Base-by-base conservation (phyloP, 2,888 invertebrate species). In the Microchrysa polita region DNA sequence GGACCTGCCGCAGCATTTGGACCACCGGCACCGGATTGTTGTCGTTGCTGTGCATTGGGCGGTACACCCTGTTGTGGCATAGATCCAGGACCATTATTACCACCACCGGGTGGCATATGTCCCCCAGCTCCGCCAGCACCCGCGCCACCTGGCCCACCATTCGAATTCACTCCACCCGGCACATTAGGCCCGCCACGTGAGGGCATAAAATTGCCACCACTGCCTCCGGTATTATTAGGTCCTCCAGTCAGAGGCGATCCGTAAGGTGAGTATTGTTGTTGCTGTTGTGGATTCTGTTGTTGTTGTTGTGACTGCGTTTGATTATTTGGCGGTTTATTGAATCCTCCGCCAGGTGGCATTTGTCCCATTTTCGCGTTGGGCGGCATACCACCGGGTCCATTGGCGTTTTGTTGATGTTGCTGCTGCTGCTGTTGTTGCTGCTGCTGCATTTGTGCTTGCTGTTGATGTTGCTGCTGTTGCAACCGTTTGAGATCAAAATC, bases 191-290 rank as follows among this genome's bases (percentile, higher is more conserved):
- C 76, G 18, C 76, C 76, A 60, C 81, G 79, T 52, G 80, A 76
- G 61, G 80, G 77, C 78, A 81, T 79, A 27, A 77, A 79, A 27
- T 80, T 79, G 53, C 80, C 78, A 77, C 79, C 83, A 73, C 77
- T 81, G 86, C 88, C 20, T 86, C 88, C 83, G 87, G 87, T 57
- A 86, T 87, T 81, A 87, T 52, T 72, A 12, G 71, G 53, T 14
- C 87, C 81, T 86, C 87, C 82, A 88, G 88, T 83, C 90, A 87
- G 83, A 0, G 89, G 89, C 79, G 89, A 89, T 73, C 89, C 89
- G 80, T 90, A 91, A 69, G 90, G 90, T 78, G 90, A 90, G 84
- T 90, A 91, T 84, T 89, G 90, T 81, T 90, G 83, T 78, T 83
- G 82, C 69, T 79, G 80, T 73, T 77, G 76, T 34, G 74, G 60